Conservation (phyloP, 53 echinoderm and acorn worm species). For the Stichopus horrens region DNA sequence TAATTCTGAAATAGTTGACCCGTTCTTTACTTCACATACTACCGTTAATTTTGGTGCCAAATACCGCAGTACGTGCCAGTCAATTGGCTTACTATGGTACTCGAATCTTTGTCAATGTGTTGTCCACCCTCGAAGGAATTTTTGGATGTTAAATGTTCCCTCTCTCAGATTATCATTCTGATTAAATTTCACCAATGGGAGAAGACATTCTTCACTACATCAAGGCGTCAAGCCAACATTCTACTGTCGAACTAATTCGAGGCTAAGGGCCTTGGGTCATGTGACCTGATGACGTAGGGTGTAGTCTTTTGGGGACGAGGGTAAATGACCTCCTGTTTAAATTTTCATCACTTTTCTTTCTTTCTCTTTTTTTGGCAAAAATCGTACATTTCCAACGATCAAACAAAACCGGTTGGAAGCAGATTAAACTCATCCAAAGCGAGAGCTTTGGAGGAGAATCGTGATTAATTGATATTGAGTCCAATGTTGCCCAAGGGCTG, state of each 20-base stretch:
- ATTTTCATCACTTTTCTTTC: conserved; percentile 13
- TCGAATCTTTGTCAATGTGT: not conserved
- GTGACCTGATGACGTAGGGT: not conserved
- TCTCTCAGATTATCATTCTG: not conserved
- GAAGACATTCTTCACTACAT: not conserved
- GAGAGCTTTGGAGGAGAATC: not conserved
- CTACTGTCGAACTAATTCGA: not conserved
- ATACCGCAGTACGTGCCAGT: too few species aligned
- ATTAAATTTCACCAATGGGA: conserved; percentile 10
- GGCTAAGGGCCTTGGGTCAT: conserved; percentile 2
- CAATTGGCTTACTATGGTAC: too few species aligned
- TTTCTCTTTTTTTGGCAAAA: not conserved
- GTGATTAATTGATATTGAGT: conserved; percentile 38
- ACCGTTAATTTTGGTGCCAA: too few species aligned
- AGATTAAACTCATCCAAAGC: not conserved
- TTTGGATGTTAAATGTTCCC: not conserved
- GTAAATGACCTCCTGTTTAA: conserved; percentile 9
- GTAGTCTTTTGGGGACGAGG: conserved; percentile 28
- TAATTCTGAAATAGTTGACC: too few species aligned
- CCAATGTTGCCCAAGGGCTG: conserved; percentile 1
- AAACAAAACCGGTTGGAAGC: not conserved
- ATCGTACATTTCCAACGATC: not conserved
- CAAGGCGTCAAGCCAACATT: not conserved
- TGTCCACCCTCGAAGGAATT: not conserved
- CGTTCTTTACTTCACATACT: too few species aligned